These are phyloP conservation scores for Denticeps clupeoides DNA, from an alignment of 2,797 vertebrate species.

Conservation along the genomic window DNA sequence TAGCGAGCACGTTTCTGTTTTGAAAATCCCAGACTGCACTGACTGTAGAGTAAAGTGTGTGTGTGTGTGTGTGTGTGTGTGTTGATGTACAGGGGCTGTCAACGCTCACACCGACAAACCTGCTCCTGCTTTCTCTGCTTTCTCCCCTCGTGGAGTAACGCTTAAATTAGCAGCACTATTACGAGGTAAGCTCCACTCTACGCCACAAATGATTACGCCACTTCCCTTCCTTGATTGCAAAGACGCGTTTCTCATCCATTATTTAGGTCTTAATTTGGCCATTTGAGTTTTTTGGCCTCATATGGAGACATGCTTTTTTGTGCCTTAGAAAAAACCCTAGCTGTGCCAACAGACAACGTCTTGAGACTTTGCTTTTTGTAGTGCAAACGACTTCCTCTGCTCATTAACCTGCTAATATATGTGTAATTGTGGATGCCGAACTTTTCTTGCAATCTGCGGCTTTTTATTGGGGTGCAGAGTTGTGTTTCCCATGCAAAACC, in stretches of 20 bases:
- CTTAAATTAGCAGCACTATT: slow-evolving; percentile 36
- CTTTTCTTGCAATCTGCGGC: slow-evolving; percentile 50
- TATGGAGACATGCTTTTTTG: slow-evolving; percentile 63
- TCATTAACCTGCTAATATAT: slow-evolving; percentile 62
- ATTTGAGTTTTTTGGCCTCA: slow-evolving; percentile 66
- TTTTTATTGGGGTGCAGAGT: too few relatives aligned
- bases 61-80: neutral
- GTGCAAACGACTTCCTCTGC: slow-evolving; percentile 40
- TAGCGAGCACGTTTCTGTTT: too few relatives aligned
- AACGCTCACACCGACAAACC: neutral
- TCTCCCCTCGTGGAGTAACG: slow-evolving; percentile 4
- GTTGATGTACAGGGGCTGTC: neutral
- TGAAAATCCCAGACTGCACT: too few relatives aligned
- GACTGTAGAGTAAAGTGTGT: neutral
- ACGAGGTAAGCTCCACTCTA: slow-evolving; percentile 39
- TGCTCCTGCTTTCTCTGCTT: neutral
- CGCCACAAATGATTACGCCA: slow-evolving; percentile 58
- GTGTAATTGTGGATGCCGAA: slow-evolving; percentile 55
- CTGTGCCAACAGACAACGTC: slow-evolving; percentile 52
- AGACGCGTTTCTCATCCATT: slow-evolving; percentile 67
- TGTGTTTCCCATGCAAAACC: too few relatives aligned
- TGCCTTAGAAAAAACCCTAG: slow-evolving; percentile 64
- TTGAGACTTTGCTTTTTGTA: slow-evolving; percentile 64
- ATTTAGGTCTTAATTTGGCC: slow-evolving; percentile 74
- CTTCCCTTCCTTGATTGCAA: slow-evolving; percentile 52